Base-by-base conservation (phyloP, 2,888 invertebrate species). In the Gryllus longicercus region DNA sequence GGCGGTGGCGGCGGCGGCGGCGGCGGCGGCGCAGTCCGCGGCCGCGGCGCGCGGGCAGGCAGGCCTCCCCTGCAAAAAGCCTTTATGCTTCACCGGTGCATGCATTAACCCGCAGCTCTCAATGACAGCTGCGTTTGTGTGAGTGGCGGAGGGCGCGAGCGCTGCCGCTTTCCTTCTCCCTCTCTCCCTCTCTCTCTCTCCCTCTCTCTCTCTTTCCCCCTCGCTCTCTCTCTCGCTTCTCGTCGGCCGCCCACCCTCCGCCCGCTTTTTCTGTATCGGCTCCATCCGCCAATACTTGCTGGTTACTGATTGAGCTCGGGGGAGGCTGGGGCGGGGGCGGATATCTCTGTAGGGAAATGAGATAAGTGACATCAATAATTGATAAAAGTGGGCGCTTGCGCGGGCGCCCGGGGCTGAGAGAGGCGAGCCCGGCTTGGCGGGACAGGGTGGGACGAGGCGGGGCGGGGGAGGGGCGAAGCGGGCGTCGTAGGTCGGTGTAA, bases 311-410 rank as follows among this genome's bases (percentile, higher is more conserved):
- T 18, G 16, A 23, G 21, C n/a, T 16, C 50, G 51, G 5, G 78
- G 78, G 51, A 78, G 51, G 78, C n/a, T 50, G 51, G 78, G 51
- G 12, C 51, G n/a, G 51, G 50, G 23, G 78, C 50, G 51, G 63
- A 63, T 14, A 63, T 63, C 63, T 75, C 81, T 79, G 78, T 78
- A 81, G 82, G 79, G 79, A 81, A 80, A 82, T 81, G 80, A 80
- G 80, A 80, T 82, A 82, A 80, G 82, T 80, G 82, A 78, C 79
- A 75, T 81, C 78, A 81, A 81, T 81, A 82, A 79, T 82, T 79
- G 79, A 82, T 82, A 79, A 75, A 75, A 49, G 76, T 51, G 75
- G 76, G 38, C 75, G 51, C 51, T 76, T 77, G 76, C 75, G 38
- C 38, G 38, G 38, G 8, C 38, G 38, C 38, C 38, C 38, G 38